Base-by-base conservation (phyloP, 1,140 invertebrate species). In the Caerostris extrusa region DNA sequence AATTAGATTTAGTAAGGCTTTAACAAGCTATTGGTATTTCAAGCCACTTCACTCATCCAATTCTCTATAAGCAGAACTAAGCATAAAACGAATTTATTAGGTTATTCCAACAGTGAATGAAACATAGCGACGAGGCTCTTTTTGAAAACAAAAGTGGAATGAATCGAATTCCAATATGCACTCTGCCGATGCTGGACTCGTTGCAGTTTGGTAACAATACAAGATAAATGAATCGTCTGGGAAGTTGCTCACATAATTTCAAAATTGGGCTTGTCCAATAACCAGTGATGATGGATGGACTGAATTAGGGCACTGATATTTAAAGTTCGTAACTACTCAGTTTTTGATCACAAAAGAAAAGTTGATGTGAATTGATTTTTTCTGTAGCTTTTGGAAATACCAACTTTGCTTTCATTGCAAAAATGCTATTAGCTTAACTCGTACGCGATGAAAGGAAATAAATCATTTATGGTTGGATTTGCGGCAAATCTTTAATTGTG, bases 111-210 rank as follows among this genome's bases (percentile, higher is more conserved):
- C n/a, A 10, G 17, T 8, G 71, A 81, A 81, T 81, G 50, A 19
- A 81, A 81, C 19, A 53, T 19, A n/a, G n/a, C 57, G 14, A 58
- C 55, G 17, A 34, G 7, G 14, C 17, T 57, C 17, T 83, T 58
- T n/a, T n/a, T 19, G 82, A 58, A 83, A 83, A 83, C 82, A 57
- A 83, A 83, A 19, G n/a, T 83, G 7, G 53, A 17, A 57, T 83
- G 56, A 83, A 83, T 83, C 82, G 82, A 83, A 83, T 83, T 83
- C 82, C 82, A 83, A 83, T 83, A 83, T 10, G 7, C 55, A 19
- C 55, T 83, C 17, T 19, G 53, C 55, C 56, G 14, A 3, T 7
- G 14, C 82, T 50, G 12, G n/a, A 56, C 14, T 57, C 82, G 55
- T 83, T 8, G 3, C 56, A 58, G 82, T 83, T 56, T 57, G 14